Percentiles rank a stretch among this genome's conserved stretches.
Evolutionary conservation across 2,797 vertebrate species (phyloP).

Genomic region (Aeoliscus strigatus): DNA sequence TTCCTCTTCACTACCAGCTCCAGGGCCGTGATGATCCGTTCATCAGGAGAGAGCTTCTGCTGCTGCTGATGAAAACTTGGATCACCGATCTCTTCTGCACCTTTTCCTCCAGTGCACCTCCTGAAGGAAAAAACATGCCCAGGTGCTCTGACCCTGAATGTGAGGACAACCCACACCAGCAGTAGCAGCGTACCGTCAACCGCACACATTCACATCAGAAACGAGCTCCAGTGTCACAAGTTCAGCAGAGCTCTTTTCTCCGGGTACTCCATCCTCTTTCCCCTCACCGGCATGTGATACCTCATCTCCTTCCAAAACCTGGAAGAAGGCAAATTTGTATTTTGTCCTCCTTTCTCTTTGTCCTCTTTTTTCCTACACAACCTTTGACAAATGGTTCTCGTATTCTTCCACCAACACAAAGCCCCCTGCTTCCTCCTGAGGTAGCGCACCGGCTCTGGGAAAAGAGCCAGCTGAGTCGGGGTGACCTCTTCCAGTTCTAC

Average conservation of each 20-base stretch:
- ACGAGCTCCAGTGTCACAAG: too few species aligned
- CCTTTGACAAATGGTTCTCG: slow-evolving; percentile 14
- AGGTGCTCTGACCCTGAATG: too few species aligned
- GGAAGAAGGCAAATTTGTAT: slow-evolving; percentile 65
- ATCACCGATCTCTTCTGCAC: too few species aligned
- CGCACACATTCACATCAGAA: too few species aligned
- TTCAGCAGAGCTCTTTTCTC: slow-evolving; percentile 40
- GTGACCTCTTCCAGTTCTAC: slow-evolving; percentile 85
- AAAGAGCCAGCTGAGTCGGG: slow-evolving; percentile 68
- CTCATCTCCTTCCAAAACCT: slow-evolving; percentile 89
- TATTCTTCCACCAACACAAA: slow-evolving; percentile 74
- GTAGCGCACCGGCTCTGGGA: slow-evolving; percentile 85
- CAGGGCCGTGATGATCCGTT: too few species aligned
- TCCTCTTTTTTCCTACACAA: slow-evolving; percentile 27
- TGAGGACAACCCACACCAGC: too few species aligned
- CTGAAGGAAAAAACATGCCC: too few species aligned
- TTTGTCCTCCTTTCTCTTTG: slow-evolving; percentile 7
- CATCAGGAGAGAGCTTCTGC: too few species aligned
- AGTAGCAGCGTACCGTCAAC: too few species aligned
- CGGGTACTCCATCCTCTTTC: slow-evolving; percentile 47
- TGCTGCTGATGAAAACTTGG: too few species aligned
- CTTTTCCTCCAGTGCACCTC: too few species aligned
- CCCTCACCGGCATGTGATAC: slow-evolving; percentile 84
- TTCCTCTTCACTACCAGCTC: too few species aligned
- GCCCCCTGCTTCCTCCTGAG: slow-evolving; percentile 82